phyloP scores from a whole-genome alignment of 2,797 vertebrate genomes.

The Galagoides demidoff region DNA sequence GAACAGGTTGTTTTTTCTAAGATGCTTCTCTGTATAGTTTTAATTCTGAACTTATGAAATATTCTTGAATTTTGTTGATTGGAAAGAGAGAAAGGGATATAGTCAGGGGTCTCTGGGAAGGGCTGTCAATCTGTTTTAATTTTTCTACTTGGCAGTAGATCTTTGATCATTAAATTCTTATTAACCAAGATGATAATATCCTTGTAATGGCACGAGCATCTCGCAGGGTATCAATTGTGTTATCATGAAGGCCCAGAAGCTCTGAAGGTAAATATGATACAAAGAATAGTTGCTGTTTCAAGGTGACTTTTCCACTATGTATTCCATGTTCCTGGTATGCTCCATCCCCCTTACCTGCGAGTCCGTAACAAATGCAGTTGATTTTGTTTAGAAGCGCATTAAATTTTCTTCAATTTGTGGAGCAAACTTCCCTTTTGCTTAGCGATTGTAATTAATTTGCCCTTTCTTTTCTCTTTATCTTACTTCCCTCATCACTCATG shows the following conservation, averaged over 20 bases:
- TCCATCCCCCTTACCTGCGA: not conserved
- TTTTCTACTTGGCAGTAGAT: slow-evolving; percentile 70
- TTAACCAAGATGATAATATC: slow-evolving; percentile 65
- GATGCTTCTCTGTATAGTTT: not conserved
- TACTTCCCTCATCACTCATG: not conserved
- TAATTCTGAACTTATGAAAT: not conserved
- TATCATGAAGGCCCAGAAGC: not conserved
- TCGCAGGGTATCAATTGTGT: not conserved
- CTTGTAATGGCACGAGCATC: not conserved
- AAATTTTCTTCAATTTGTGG: not conserved
- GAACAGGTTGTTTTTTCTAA: not conserved
- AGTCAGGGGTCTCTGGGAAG: not conserved
- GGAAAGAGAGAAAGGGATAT: not conserved
- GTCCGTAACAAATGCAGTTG: not conserved
- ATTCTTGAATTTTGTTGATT: slow-evolving; percentile 17
- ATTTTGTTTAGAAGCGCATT: not conserved
- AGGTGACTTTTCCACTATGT: not conserved
- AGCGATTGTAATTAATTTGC: not conserved
- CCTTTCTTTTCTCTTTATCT: not conserved
- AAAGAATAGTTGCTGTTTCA: not conserved
- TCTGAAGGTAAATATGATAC: not conserved
- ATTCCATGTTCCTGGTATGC: not conserved
- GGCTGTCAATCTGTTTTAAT: slow-evolving; percentile 70
- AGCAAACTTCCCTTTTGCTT: not conserved
- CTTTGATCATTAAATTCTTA: slow-evolving; percentile 73